Evolutionary conservation across 2,888 invertebrate genomes (phyloP).

Genomic region (Cantharis flavilabris): DNA sequence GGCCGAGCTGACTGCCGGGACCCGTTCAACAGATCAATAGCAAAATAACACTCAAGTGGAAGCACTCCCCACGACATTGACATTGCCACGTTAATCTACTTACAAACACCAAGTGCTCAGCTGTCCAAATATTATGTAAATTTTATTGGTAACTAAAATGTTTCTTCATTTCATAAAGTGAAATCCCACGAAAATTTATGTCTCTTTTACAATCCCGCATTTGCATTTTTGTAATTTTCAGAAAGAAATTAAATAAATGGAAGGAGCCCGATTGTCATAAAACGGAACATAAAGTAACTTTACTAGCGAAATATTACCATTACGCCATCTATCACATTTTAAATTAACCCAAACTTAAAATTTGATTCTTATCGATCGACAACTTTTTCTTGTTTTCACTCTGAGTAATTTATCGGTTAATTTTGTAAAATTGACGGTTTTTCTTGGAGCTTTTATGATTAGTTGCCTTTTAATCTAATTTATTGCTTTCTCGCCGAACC

Average conservation of each 20-base stretch:
- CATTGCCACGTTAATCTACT: conserved; percentile 12
- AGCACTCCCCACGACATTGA: conserved; percentile 20
- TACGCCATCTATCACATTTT: not conserved
- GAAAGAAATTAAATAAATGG: not conserved
- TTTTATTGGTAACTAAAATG: not conserved
- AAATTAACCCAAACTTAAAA: not conserved
- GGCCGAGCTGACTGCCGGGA: conserved; percentile 34
- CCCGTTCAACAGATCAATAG: conserved; percentile 36
- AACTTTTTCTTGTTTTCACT: not conserved
- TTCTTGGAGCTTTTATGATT: not conserved
- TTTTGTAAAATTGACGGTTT: not conserved
- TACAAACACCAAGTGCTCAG: not conserved
- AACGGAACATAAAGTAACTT: not conserved
- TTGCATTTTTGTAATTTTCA: not conserved
- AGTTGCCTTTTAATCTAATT: not conserved
- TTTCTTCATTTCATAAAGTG: not conserved
- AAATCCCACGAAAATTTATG: not conserved
- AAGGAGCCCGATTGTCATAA: not conserved
- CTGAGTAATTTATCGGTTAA: not conserved
- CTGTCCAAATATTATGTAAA: conserved; percentile 4
- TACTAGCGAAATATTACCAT: not conserved
- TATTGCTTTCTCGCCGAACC: not conserved
- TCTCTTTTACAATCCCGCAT: not conserved
- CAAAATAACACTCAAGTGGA: conserved; percentile 1
- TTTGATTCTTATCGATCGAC: not conserved